Base-by-base conservation (phyloP, 2,797 vertebrate genomes). In the Liasis olivaceus region DNA sequence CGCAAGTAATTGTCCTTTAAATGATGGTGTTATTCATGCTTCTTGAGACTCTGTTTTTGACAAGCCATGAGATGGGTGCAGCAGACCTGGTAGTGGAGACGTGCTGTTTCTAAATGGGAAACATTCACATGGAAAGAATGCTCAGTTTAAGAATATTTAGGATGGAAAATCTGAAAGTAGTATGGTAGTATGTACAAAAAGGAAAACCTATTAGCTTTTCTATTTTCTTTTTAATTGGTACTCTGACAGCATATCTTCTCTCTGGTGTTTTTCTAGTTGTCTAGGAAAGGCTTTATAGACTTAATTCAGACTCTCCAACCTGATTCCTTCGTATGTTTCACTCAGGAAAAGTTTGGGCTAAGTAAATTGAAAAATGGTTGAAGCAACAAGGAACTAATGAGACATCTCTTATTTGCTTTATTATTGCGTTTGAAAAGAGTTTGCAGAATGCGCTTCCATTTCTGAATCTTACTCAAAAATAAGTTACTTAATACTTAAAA, bases 1-100 rank as follows among this genome's bases (percentile, higher is more conserved):
- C 98, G 99, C 96, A 99, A 99, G 99, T 99, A 98, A 97, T 97
- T 0, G 0, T n/a, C 81, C 51, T 88, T 17, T 88, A 11, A 58
- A 47, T 90, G 15, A 62, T 47, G 11, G 28, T 60, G 54, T 36
- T 81, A 1, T 54, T n/a, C n/a, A n/a, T 31, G 17, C 20, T 77
- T 28, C 14, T 17, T 69, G 14, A 26, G 20, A 20, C 51, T 24
- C 20, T 69, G 7, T 58, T 85, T 20, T 24, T 62, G 31, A 28
- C 42, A 51, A 81, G 36, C 36, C 72, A 54, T 28, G 72, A 36
- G 24, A 31, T 54, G 42, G 15, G 22, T 0, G 2, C 56, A 89
- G n/a, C 13, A 87, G 24, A 15, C 36, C n/a, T 11, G 42, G 4
- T 0, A 0, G 36, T 51, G 4, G 15, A 12, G 58, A n/a, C 11